These are phyloP conservation scores for Hormiphora californensis DNA, from an alignment of 37 sponge, comb jelly and placozoan genomes.

Conservation along the genomic window DNA sequence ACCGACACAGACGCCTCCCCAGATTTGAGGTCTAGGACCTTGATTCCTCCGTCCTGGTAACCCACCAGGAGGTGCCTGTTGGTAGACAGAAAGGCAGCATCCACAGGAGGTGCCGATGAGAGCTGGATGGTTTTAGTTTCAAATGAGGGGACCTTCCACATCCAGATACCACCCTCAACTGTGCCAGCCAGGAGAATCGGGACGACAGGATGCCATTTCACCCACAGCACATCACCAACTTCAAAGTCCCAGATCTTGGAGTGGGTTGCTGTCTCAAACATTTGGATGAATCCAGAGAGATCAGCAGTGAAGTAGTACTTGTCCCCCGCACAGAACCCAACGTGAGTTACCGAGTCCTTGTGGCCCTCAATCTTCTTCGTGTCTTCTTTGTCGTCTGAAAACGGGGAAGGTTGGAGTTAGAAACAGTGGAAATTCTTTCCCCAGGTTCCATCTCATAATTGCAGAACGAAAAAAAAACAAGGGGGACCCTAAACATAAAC, in stretches of 20 bases:
- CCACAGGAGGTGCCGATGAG: neutral
- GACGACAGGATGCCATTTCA: slow-evolving; percentile 45
- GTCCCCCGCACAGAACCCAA: slow-evolving; percentile 22
- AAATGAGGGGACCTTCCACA: slow-evolving; percentile 35
- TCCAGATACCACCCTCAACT: slow-evolving; percentile 37
- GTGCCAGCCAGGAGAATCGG: slow-evolving; percentile 43
- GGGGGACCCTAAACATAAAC: too few relatives aligned
- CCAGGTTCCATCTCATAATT: too few relatives aligned
- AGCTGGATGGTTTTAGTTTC: slow-evolving; percentile 41
- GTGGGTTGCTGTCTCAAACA: neutral
- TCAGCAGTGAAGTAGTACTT: slow-evolving; percentile 54
- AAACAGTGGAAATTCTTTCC: neutral
- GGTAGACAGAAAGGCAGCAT: slow-evolving; percentile 18
- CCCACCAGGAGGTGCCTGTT: slow-evolving; percentile 27
- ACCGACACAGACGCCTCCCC: slow-evolving; percentile 46
- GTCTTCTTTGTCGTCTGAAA: slow-evolving; percentile 37
- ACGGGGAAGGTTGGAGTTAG: neutral
- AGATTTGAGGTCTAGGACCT: slow-evolving; percentile 20
- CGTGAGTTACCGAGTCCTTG: slow-evolving; percentile 47
- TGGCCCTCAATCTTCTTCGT: slow-evolving; percentile 34
- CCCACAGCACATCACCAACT: slow-evolving; percentile 53
- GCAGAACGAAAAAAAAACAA: too few relatives aligned
- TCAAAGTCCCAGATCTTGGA: slow-evolving; percentile 48
- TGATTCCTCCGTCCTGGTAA: slow-evolving; percentile 29
- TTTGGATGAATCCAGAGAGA: slow-evolving; percentile 29